A percentile compares a stretch with the other conserved stretches of the same genome.
These are phyloP conservation scores for Petrocephalus schoutedeni DNA, from an alignment of 2,797 vertebrate genomes.

Conservation along the genomic window DNA sequence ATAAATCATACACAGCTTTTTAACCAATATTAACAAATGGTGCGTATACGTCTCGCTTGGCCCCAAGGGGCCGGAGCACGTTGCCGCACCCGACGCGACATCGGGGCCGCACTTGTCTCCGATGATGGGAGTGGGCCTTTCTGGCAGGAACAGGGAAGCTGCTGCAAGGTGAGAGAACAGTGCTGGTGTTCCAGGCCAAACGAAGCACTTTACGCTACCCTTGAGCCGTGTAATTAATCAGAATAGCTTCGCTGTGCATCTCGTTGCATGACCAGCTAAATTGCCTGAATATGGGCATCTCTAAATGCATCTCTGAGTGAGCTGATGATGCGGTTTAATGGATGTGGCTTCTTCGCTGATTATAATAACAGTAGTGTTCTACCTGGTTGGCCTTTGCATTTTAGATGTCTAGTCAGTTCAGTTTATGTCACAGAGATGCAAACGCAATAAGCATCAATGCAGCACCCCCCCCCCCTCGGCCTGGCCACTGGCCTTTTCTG, in stretches of 20 bases:
- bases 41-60: neutral
- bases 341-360: neutral
- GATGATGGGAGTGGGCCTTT: neutral
- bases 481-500: neutral
- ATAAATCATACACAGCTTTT: slow-evolving; percentile 48
- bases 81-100: too few relatives aligned
- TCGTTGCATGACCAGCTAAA: neutral
- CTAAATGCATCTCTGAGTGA: slow-evolving; percentile 8
- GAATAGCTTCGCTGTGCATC: neutral
- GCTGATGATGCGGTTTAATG: neutral
- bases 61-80: too few relatives aligned
- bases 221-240: neutral
- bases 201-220: neutral
- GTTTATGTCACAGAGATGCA: neutral
- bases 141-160: neutral
- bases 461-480: neutral
- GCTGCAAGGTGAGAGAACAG: neutral
- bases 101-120: neutral
- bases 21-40: slow-evolving; percentile 28
- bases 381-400: neutral
- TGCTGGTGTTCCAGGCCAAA: neutral
- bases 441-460: slow-evolving; percentile 1
- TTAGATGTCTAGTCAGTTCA: neutral
- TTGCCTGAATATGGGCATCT: neutral
- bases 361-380: neutral